Evolutionary conservation across 2,113 vertebrate species (phyloP).

Genomic region (Ranitomeya variabilis): DNA sequence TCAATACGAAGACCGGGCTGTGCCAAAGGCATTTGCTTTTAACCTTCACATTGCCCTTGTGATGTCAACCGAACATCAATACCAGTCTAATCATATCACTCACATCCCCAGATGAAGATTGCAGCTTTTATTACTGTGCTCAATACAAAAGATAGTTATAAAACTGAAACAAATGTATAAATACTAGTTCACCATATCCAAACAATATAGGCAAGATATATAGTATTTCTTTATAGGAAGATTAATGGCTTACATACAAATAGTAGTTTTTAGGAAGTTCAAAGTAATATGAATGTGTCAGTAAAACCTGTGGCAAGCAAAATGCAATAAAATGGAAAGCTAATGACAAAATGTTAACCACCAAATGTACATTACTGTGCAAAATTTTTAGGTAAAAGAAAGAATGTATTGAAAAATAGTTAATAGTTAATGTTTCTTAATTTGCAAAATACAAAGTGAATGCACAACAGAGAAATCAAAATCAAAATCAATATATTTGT

Average conservation of each 20-base stretch:
- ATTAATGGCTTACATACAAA: background rate
- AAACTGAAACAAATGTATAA: background rate
- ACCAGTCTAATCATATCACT: background rate
- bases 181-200: background rate
- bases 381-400: no score
- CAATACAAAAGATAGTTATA: background rate
- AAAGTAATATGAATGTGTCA: background rate
- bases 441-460: no score
- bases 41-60: constrained; percentile 36
- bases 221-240: background rate
- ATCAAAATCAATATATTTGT: no score
- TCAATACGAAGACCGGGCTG: background rate
- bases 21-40: constrained; percentile 28
- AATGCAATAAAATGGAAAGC: background rate
- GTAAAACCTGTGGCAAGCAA: background rate
- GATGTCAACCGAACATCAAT: constrained; percentile 25
- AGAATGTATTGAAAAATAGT: no score
- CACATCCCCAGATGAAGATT: background rate
- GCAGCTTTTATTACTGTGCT: background rate
- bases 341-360: background rate
- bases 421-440: no score
- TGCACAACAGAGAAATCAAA: no score
- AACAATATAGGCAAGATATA: background rate
- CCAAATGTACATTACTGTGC: background rate
- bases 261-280: background rate